A percentile compares a stretch with the other conserved stretches of the same genome.
Evolutionary conservation across 1,140 invertebrate species (phyloP).

Genomic region (Himalopsyche phryganea): DNA sequence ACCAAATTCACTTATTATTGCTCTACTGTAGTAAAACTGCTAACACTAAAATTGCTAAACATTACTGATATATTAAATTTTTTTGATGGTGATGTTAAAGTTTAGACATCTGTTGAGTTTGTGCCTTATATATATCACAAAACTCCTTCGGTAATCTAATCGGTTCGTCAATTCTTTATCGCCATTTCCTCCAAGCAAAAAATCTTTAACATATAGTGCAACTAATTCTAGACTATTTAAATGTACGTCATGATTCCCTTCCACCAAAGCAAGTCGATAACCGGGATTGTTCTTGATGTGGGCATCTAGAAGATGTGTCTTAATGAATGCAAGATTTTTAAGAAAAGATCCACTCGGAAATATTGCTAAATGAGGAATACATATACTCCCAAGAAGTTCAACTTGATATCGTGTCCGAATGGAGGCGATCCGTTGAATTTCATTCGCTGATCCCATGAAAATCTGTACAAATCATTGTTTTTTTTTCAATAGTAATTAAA

Average conservation of each 20-base stretch:
- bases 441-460: constrained; percentile 30
- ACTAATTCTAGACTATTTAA: constrained; percentile 19
- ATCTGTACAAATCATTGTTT: constrained; percentile 9
- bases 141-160: too few relatives aligned
- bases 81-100: too few relatives aligned
- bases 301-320: constrained; percentile 3
- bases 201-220: constrained; percentile 7
- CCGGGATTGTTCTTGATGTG: constrained; percentile 21
- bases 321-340: neutral
- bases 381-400: constrained; percentile 11
- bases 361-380: constrained; percentile 21
- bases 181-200: constrained; percentile 12
- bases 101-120: too few relatives aligned
- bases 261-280: constrained; percentile 22
- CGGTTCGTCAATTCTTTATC: neutral
- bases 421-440: constrained; percentile 8
- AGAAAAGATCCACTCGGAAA: constrained; percentile 14
- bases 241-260: constrained; percentile 31
- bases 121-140: too few relatives aligned
- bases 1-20: too few relatives aligned
- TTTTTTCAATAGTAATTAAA: too few relatives aligned
- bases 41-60: too few relatives aligned
- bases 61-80: too few relatives aligned
- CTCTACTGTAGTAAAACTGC: too few relatives aligned
- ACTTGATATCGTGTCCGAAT: constrained; percentile 15